Evolutionary conservation across 1,140 invertebrate genomes (phyloP).

Genomic region (Aphelinus atriplicis): DNA sequence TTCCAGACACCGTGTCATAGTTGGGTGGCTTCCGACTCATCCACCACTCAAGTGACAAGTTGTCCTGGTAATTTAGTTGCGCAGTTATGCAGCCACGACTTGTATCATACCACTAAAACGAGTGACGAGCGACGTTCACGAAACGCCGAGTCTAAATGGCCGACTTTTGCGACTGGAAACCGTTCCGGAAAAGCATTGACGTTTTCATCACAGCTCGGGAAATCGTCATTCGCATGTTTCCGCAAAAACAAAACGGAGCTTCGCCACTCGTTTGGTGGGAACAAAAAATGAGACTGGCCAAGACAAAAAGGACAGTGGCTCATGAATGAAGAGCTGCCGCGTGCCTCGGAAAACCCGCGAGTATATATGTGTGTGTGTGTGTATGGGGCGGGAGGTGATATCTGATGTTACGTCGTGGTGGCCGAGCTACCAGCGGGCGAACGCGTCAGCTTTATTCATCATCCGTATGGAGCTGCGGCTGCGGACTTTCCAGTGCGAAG

Average conservation of each 20-base stretch:
- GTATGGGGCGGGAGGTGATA: not conserved
- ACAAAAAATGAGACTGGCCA: too few relatives aligned
- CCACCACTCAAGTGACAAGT: too few relatives aligned
- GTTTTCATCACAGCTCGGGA: not conserved
- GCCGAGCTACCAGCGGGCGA: conserved; percentile 1
- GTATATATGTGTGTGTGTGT: not conserved
- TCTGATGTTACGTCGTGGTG: conserved; percentile 20
- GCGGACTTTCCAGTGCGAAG: conserved; percentile 7
- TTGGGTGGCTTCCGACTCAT: too few relatives aligned
- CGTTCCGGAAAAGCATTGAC: not conserved
- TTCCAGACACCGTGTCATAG: too few relatives aligned
- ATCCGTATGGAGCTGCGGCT: conserved; percentile 21
- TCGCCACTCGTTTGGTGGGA: too few relatives aligned
- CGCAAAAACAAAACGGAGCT: too few relatives aligned
- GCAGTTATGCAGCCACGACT: too few relatives aligned
- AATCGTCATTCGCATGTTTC: not conserved
- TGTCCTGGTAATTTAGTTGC: too few relatives aligned
- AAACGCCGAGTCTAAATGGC: too few relatives aligned
- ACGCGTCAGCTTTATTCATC: conserved; percentile 36
- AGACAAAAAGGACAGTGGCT: not conserved
- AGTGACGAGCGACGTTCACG: too few relatives aligned
- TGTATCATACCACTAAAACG: too few relatives aligned
- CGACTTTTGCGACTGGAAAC: too few relatives aligned
- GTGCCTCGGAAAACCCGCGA: conserved; percentile 24
- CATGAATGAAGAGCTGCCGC: conserved; percentile 31